These are phyloP conservation scores for Drosophila miranda DNA, from an alignment of 1,140 invertebrate species.

Conservation along the genomic window DNA sequence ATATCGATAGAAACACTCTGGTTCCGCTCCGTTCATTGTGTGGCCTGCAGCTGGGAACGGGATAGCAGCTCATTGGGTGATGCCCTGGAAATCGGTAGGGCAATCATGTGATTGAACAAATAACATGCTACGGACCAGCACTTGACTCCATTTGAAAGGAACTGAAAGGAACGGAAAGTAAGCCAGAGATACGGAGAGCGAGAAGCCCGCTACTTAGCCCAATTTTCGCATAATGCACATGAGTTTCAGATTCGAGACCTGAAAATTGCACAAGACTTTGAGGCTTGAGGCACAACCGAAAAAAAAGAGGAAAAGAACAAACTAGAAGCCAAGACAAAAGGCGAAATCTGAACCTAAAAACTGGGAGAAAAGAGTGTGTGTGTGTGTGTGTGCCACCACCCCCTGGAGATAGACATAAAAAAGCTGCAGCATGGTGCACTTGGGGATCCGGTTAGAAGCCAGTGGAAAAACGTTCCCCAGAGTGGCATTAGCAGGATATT, in stretches of 20 bases:
- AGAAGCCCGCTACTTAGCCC: constrained; percentile 73
- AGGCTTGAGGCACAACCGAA: constrained; percentile 53
- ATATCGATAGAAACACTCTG: constrained; percentile 12
- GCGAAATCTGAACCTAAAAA: constrained; percentile 23
- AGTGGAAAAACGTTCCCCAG: constrained; percentile 67
- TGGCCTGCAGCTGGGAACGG: constrained; percentile 41
- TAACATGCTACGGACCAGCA: constrained; percentile 71
- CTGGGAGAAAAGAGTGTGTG: constrained; percentile 33
- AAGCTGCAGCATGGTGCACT: constrained; percentile 44
- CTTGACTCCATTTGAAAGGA: constrained; percentile 74
- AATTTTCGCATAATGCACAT: constrained; percentile 79
- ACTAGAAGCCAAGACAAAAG: constrained; percentile 62
- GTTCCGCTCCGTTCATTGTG: constrained; percentile 21
- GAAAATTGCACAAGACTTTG: constrained; percentile 66
- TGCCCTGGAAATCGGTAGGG: constrained; percentile 34
- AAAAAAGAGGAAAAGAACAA: constrained; percentile 39
- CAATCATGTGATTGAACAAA: constrained; percentile 77
- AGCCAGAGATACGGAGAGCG: constrained; percentile 12
- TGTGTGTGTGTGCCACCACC: constrained; percentile 36
- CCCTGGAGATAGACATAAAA: constrained; percentile 43
- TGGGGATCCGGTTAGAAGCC: constrained; percentile 47
- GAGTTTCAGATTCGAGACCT: constrained; percentile 11
- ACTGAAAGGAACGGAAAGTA: constrained; percentile 29
- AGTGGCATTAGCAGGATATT: constrained; percentile 70
- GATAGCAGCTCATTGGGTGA: constrained; percentile 36